A percentile compares a stretch with the other conserved stretches of the same genome.
Conservation (phyloP, 2,888 invertebrate genomes). For the Ormyrus pomaceus region DNA sequence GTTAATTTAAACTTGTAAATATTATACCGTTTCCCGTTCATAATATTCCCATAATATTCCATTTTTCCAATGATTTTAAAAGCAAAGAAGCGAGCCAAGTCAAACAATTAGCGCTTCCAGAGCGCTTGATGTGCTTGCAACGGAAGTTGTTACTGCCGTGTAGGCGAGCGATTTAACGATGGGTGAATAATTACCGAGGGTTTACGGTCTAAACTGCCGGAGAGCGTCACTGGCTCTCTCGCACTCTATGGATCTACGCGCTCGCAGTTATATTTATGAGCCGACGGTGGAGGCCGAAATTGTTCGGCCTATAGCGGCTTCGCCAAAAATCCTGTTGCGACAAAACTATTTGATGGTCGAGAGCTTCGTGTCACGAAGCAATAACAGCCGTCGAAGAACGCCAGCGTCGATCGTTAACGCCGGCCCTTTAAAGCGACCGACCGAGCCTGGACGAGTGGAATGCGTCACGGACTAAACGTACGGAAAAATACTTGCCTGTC, state of each 20-base stretch:
- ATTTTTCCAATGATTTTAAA: too few species aligned
- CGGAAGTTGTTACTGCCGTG: conserved; percentile 68
- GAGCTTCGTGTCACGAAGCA: conserved; percentile 63
- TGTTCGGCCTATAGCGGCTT: conserved; percentile 16
- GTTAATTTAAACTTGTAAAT: not conserved
- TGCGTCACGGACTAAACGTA: too few species aligned
- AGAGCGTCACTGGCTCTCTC: conserved; percentile 60
- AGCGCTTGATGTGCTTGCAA: conserved; percentile 33
- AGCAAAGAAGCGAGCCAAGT: conserved; percentile 9
- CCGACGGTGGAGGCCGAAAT: conserved; percentile 62
- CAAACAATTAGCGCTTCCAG: conserved; percentile 50
- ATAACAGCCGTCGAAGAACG: conserved; percentile 64
- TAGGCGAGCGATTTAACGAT: conserved; percentile 72
- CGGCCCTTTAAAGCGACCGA: conserved; percentile 18
- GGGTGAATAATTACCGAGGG: conserved; percentile 72
- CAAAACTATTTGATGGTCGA: conserved; percentile 58
- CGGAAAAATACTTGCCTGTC: too few species aligned
- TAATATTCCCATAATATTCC: not conserved
- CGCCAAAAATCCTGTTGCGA: conserved; percentile 25
- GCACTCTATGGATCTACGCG: not conserved
- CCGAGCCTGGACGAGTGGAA: too few species aligned
- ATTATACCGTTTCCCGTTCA: not conserved
- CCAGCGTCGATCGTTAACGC: conserved; percentile 63
- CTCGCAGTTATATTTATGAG: conserved; percentile 68
- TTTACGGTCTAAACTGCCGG: conserved; percentile 68